phyloP scores from a whole-genome alignment of 2,113 vertebrate genomes.

The Polypterus senegalus region DNA sequence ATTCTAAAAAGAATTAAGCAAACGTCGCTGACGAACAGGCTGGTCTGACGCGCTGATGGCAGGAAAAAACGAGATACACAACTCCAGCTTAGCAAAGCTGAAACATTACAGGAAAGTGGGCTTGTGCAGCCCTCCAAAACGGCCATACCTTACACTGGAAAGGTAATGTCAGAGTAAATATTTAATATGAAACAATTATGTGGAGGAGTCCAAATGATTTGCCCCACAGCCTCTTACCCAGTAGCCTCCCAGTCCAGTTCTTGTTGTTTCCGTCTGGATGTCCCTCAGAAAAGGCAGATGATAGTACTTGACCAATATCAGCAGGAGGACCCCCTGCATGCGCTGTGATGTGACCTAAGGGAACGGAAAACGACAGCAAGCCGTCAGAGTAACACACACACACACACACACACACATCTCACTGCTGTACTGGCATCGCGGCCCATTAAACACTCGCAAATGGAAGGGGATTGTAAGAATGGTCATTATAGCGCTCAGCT shows the following conservation, averaged over 20 bases:
- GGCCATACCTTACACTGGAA: no score
- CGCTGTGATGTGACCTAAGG: conserved; percentile 79
- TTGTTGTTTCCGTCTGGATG: conserved; percentile 78
- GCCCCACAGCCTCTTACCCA: conserved; percentile 47
- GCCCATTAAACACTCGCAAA: no score
- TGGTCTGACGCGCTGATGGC: no score
- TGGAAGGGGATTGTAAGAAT: no score
- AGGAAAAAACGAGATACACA: no score
- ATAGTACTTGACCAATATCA: conserved; percentile 84
- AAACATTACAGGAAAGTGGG: no score
- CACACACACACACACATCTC: not conserved
- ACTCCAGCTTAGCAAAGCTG: no score
- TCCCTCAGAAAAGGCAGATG: conserved; percentile 74
- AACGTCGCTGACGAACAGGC: no score
- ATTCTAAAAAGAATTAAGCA: no score
- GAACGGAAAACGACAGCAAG: not conserved
- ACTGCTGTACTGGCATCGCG: no score
- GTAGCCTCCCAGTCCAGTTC: conserved; percentile 69
- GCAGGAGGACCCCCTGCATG: conserved; percentile 88
- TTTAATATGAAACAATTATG: not conserved
- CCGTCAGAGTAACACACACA: not conserved
- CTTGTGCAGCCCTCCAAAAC: no score
- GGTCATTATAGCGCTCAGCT: no score
- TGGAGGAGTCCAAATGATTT: not conserved
- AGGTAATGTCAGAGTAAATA: not conserved